phyloP scores from a whole-genome alignment of 2,797 vertebrate genomes.

The Moxostoma hubbsi region DNA sequence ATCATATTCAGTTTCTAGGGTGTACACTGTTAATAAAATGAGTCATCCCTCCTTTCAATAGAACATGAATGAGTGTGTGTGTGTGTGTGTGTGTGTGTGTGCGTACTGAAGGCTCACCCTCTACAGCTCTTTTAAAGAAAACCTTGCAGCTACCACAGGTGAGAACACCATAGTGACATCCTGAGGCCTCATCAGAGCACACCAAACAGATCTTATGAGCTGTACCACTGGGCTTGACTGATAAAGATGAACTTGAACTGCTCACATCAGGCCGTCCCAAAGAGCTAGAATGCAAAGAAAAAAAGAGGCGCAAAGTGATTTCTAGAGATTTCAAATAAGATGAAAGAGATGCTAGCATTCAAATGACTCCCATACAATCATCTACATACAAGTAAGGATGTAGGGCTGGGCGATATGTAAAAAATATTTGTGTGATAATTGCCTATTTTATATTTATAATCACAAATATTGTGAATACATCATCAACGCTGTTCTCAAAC shows the following conservation, averaged over 20 bases:
- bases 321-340: neutral
- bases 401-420: no score
- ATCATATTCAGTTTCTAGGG: neutral
- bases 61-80: neutral
- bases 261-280: conserved; percentile 82
- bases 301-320: neutral
- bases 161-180: no score
- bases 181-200: conserved; percentile 88
- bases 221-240: conserved; percentile 81
- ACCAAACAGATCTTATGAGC: conserved; percentile 94
- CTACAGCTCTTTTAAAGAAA: conserved; percentile 94
- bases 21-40: neutral
- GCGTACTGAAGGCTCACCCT: conserved; percentile 82
- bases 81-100: neutral
- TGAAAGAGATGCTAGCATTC: neutral
- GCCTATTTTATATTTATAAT: no score
- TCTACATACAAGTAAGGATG: no score
- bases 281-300: conserved; percentile 71
- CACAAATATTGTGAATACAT: no score
- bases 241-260: conserved; percentile 75
- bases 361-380: neutral
- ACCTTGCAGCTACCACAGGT: no score
- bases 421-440: no score
- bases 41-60: conserved; percentile 21
- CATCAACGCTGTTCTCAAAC: no score